Conservation (phyloP, 37 sponge, comb jelly and placozoan genomes). For the Hormiphora californensis region DNA sequence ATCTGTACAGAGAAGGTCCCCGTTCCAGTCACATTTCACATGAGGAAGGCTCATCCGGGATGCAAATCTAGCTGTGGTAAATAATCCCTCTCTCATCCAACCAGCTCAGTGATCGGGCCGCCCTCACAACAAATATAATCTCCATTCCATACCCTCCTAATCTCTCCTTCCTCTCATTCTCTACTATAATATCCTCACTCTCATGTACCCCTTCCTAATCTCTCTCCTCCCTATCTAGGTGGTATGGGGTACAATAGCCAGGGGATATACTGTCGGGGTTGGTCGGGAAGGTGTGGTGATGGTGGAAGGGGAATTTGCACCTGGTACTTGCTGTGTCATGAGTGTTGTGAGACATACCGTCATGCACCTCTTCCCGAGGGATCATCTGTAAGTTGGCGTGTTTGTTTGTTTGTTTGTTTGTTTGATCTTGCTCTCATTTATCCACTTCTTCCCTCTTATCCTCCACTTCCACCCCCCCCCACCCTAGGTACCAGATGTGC, state of each 20-base stretch:
- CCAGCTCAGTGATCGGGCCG: too few species aligned
- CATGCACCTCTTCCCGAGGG: constrained; percentile 46
- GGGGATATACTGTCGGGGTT: constrained; percentile 86
- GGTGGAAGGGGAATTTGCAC: constrained; percentile 90
- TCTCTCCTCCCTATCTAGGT: too few species aligned
- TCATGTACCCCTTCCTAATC: too few species aligned
- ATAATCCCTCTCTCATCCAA: too few species aligned
- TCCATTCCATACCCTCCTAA: too few species aligned
- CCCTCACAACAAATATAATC: too few species aligned
- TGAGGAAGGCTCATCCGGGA: constrained; percentile 84
- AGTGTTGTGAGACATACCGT: constrained; percentile 79
- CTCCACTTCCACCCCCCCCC: background rate
- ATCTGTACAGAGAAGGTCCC: constrained; percentile 79
- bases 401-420: background rate
- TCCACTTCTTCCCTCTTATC: background rate
- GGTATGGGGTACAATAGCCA: constrained; percentile 98
- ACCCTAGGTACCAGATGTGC: background rate
- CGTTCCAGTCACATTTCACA: constrained; percentile 95
- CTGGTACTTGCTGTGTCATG: constrained; percentile 95
- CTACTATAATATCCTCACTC: too few species aligned
- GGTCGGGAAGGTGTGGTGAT: constrained; percentile 98
- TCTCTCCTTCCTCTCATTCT: too few species aligned
- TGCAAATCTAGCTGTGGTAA: constrained; percentile 60
- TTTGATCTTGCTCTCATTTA: background rate
- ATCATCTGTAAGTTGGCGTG: too few species aligned